Percentiles rank a stretch among this genome's conserved stretches.
Conservation (phyloP, 2,888 invertebrate species). For the Calameuta pallipes region DNA sequence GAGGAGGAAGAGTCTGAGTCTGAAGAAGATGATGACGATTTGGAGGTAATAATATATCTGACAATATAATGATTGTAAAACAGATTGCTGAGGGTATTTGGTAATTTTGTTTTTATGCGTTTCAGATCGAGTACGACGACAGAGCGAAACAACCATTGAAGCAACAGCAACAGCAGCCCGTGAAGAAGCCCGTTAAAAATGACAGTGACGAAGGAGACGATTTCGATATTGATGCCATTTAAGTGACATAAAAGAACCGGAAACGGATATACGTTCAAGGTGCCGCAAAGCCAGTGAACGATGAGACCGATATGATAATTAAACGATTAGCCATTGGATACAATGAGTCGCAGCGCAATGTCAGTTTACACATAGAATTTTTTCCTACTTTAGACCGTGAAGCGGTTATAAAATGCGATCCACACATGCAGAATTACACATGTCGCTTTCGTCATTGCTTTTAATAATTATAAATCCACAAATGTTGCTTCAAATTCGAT, state of each 20-base stretch:
- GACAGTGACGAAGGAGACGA: constrained; percentile 82
- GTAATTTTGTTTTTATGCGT: constrained; percentile 19
- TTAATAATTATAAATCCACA: not conserved
- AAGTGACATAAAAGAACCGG: constrained; percentile 58
- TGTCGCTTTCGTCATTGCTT: constrained; percentile 12
- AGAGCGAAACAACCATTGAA: constrained; percentile 84
- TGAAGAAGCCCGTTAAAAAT: constrained; percentile 68
- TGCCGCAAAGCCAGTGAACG: not conserved
- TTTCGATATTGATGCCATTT: constrained; percentile 94
- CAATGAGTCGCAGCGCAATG: constrained; percentile 40
- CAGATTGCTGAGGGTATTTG: not conserved
- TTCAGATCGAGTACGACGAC: constrained; percentile 89
- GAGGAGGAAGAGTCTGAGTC: constrained; percentile 92
- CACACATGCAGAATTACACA: constrained; percentile 19
- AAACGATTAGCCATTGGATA: constrained; percentile 37
- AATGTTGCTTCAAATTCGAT: not conserved
- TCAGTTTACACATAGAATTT: constrained; percentile 36
- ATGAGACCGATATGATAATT: constrained; percentile 22
- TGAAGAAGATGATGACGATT: constrained; percentile 78
- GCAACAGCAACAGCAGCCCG: constrained; percentile 68
- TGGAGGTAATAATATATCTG: constrained; percentile 69
- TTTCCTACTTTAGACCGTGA: constrained; percentile 30
- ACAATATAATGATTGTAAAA: not conserved
- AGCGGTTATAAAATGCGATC: constrained; percentile 26
- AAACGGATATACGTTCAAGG: constrained; percentile 23